Conservation (phyloP, 1,140 invertebrate species). For the Oedothorax gibbosus region DNA sequence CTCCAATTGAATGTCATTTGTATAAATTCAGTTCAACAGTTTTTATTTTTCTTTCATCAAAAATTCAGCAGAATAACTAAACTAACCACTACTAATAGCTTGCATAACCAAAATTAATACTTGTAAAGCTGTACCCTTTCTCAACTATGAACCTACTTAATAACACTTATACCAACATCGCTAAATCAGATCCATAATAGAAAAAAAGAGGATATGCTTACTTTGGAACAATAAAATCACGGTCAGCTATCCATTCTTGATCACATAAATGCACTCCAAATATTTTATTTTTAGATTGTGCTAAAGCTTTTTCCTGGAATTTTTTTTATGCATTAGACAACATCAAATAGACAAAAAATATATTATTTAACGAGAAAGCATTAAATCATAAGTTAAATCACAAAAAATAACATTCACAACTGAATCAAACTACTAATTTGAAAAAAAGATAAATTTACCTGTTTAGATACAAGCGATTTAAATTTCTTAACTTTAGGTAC, state of each 20-base stretch:
- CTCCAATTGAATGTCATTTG: too few species aligned
- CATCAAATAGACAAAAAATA: neutral
- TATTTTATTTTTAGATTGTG: conserved; percentile 25
- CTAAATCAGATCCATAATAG: neutral
- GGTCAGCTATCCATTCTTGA: conserved; percentile 37
- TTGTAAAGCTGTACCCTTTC: neutral
- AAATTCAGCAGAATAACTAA: neutral
- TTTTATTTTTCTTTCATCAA: neutral
- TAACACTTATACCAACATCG: neutral
- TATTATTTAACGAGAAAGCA: neutral
- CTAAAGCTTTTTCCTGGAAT: neutral
- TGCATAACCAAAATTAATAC: neutral
- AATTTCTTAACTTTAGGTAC: conserved; percentile 52
- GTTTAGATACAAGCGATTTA: conserved; percentile 34
- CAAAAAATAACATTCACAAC: neutral
- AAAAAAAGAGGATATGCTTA: neutral
- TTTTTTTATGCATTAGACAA: neutral
- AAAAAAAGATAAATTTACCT: conserved; percentile 30
- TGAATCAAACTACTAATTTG: neutral
- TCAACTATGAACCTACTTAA: neutral
- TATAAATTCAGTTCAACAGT: neutral
- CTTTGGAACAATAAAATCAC: conserved; percentile 39
- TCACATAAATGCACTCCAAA: conserved; percentile 37
- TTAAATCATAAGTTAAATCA: neutral
- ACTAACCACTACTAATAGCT: neutral